A percentile compares a stretch with the other conserved stretches of the same genome.
These are phyloP conservation scores for Erithacus rubecula DNA, from an alignment of 2,797 vertebrate species.

Conservation along the genomic window DNA sequence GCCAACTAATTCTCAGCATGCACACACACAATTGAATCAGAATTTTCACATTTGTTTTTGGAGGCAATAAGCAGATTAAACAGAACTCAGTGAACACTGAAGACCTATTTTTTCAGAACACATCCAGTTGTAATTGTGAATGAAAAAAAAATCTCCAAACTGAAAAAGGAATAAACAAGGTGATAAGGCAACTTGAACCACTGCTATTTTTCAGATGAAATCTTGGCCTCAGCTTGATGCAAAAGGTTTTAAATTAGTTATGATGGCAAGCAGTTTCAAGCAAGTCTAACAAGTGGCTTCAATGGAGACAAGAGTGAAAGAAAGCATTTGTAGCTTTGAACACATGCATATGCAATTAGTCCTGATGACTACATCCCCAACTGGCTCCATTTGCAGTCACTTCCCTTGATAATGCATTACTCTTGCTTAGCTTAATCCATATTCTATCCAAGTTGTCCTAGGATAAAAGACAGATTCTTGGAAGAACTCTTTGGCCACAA, in stretches of 20 bases:
- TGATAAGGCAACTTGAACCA: neutral
- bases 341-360: neutral
- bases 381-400: neutral
- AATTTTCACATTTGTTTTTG: neutral
- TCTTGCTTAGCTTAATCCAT: neutral
- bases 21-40: neutral
- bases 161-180: neutral
- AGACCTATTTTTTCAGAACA: neutral
- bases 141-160: neutral
- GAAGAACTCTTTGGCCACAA: neutral
- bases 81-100: neutral
- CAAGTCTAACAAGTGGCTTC: neutral
- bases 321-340: neutral
- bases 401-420: neutral
- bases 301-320: neutral
- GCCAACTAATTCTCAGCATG: neutral
- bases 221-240: neutral
- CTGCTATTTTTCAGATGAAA: neutral
- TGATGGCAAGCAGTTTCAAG: neutral
- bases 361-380: neutral
- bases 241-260: neutral
- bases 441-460: neutral
- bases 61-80: neutral
- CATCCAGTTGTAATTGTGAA: neutral
- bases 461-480: neutral